phyloP scores from a whole-genome alignment of 2,797 vertebrate species.

The Pangasius mekongensis region DNA sequence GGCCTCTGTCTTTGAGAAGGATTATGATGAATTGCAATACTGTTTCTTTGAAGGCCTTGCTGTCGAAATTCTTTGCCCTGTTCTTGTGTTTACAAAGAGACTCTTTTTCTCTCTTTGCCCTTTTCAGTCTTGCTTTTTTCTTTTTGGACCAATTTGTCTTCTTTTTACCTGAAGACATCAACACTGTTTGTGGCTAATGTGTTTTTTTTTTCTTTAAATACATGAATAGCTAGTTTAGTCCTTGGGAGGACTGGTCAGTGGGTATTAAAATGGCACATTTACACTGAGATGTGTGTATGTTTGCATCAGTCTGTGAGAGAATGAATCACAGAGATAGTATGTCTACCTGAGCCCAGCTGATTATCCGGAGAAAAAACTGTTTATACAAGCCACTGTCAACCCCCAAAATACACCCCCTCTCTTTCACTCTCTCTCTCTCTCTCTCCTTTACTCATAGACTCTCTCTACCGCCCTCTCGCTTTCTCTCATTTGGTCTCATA shows the following conservation, averaged over 20 bases:
- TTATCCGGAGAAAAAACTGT: slow-evolving; percentile 27
- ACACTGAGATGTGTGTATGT: slow-evolving; percentile 36
- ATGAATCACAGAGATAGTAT: slow-evolving; percentile 36
- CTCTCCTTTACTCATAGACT: not conserved
- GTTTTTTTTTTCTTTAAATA: not conserved
- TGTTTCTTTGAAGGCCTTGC: slow-evolving; percentile 18
- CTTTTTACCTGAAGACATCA: slow-evolving; percentile 60
- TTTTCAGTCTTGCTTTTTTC: slow-evolving; percentile 17
- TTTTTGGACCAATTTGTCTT: slow-evolving; percentile 50
- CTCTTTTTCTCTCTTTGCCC: slow-evolving; percentile 65
- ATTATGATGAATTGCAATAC: slow-evolving; percentile 39
- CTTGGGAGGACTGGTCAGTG: not conserved
- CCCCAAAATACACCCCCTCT: not conserved
- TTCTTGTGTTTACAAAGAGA: slow-evolving; percentile 49
- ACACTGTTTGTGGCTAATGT: slow-evolving; percentile 45
- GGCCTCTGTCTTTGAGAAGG: slow-evolving; percentile 59
- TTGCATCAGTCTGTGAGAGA: slow-evolving; percentile 7
- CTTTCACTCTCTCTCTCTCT: not conserved
- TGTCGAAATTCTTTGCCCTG: slow-evolving; percentile 50
- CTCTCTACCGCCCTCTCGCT: slow-evolving; percentile 2
- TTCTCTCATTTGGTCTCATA: slow-evolving; percentile 5
- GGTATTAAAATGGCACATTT: slow-evolving; percentile 17
- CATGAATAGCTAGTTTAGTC: not conserved
- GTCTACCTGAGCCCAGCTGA: slow-evolving; percentile 50
- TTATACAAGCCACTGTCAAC: slow-evolving; percentile 14